Conservation (phyloP, 2,113 vertebrate species). For the Noctilio leporinus region DNA sequence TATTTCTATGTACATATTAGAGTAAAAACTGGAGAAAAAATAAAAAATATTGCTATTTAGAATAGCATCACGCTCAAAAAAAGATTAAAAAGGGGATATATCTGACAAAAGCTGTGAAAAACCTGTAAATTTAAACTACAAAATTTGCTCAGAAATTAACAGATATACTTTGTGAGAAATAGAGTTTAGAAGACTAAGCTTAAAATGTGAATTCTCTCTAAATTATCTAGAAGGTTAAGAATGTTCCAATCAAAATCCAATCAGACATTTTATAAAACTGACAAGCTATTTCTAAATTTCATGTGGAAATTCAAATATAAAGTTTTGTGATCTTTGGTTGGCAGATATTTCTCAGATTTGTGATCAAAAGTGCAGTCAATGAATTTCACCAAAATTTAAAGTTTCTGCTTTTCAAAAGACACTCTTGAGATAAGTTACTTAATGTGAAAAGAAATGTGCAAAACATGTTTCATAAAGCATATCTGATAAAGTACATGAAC, state of each 20-base stretch:
- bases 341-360: neutral
- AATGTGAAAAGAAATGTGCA: neutral
- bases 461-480: neutral
- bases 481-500: neutral
- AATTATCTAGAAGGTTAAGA: neutral
- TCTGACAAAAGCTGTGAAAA: neutral
- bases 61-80: neutral
- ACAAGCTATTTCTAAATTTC: neutral
- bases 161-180: neutral
- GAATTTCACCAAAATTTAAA: neutral
- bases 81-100: neutral
- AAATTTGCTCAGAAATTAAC: neutral
- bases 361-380: neutral
- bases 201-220: neutral
- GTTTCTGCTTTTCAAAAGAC: neutral
- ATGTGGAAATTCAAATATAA: neutral
- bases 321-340: neutral
- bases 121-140: neutral
- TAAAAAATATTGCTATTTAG: neutral
- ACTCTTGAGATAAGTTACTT: neutral
- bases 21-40: neutral
- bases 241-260: neutral
- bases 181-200: neutral
- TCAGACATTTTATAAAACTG: neutral
- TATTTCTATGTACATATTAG: neutral